Percentiles rank a stretch among this genome's conserved stretches.
Conservation (phyloP, 2,888 invertebrate species). For the Phengaris alcon region DNA sequence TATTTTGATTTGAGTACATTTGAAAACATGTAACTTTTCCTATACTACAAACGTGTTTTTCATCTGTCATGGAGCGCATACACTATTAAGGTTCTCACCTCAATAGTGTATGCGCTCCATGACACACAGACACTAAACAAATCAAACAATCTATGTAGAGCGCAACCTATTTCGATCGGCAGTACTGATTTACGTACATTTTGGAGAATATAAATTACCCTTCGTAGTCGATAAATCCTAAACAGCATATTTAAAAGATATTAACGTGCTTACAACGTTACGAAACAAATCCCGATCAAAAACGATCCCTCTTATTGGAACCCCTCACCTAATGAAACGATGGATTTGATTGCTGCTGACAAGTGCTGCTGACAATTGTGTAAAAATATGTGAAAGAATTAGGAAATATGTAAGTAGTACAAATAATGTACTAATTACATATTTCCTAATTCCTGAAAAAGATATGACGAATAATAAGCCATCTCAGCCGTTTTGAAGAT, state of each 20-base stretch:
- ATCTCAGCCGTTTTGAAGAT: too few species aligned
- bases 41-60: neutral
- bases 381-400: too few species aligned
- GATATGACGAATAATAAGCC: too few species aligned
- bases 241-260: neutral
- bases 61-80: neutral
- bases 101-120: too few species aligned
- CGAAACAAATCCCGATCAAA: too few species aligned
- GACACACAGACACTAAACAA: too few species aligned
- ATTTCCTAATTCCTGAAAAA: too few species aligned
- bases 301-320: neutral
- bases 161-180: constrained; percentile 4
- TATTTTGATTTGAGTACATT: neutral
- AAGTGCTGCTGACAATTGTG: too few species aligned
- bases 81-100: neutral
- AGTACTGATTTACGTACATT: neutral
- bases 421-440: too few species aligned
- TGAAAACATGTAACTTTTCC: neutral
- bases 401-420: too few species aligned
- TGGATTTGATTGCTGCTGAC: neutral
- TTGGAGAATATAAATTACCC: neutral
- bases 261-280: neutral
- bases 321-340: neutral
- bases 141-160: constrained; percentile 4
- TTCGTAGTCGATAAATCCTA: neutral